phyloP scores from a whole-genome alignment of 92 coral and sea anemone species.

The Zoanthus solanderi region DNA sequence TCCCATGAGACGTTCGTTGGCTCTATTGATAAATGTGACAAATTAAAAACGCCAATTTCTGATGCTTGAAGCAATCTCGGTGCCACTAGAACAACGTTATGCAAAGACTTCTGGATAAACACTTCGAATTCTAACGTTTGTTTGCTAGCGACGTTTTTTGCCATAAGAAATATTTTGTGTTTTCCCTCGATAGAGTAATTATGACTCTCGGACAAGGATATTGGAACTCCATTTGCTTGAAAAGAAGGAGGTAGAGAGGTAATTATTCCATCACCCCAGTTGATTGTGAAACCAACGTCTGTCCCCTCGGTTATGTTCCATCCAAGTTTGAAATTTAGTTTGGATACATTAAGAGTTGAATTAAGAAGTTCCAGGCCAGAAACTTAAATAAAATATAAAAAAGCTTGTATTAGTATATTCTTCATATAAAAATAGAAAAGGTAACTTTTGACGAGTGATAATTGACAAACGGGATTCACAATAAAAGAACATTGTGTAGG shows the following conservation, averaged over 20 bases:
- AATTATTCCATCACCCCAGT: slow-evolving; percentile 22
- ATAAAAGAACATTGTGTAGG: too few relatives aligned
- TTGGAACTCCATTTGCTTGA: background rate
- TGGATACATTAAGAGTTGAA: background rate
- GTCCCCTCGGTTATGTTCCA: slow-evolving; percentile 11
- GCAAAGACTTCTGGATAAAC: slow-evolving; percentile 24
- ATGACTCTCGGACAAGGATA: background rate
- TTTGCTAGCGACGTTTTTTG: background rate
- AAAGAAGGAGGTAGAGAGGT: background rate
- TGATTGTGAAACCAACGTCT: slow-evolving; percentile 29
- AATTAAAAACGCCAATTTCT: slow-evolving; percentile 16
- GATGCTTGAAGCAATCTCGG: background rate
- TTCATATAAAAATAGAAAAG: too few relatives aligned
- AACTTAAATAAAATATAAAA: background rate
- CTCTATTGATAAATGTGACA: slow-evolving; percentile 28
- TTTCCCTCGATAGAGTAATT: slow-evolving; percentile 8
- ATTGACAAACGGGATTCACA: too few relatives aligned
- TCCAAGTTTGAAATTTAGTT: background rate
- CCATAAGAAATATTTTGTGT: background rate
- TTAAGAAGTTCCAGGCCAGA: slow-evolving; percentile 23
- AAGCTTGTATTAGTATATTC: too few relatives aligned
- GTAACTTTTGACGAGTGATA: too few relatives aligned
- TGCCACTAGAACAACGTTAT: slow-evolving; percentile 1
- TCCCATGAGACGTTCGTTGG: slow-evolving; percentile 31
- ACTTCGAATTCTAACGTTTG: background rate